Base-by-base conservation (phyloP, 2,888 invertebrate species). In the Mimachlamys varia region DNA sequence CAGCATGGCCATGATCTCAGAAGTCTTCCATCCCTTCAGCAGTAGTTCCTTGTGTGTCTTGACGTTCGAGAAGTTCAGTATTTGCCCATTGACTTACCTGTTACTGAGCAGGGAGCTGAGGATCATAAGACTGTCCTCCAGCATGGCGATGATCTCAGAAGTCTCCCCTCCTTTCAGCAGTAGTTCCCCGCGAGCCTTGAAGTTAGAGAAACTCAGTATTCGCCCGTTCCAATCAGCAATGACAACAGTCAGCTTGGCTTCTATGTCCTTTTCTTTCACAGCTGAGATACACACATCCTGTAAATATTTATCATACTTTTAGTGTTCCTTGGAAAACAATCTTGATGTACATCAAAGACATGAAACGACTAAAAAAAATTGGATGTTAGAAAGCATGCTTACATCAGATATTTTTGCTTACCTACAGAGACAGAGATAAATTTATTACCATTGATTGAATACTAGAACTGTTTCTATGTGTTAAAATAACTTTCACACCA, bases 201-300 rank as follows among this genome's bases (percentile, higher is more conserved):
- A 99, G 55, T 97, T 95, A 0, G 98, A 96, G 96, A 98, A 98
- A 76, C 98, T 95, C 13, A 99, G 96, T 92, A 98, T 98, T 0
- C 98, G 97, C 5, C 97, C 96, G 0, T 98, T 97, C 98, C 98
- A 99, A 96, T 98, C 98, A 3, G 98, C 97, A 62, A 98, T 98
- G 0, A 98, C 97, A 97, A 98, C 98, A 94, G 98, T 98, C 92
- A 99, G 96, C 97, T 98, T 99, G 0, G 98, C 98, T 97, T 99
- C 98, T 92, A 99, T 99, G 94, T 99, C 99, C 94, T 98, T 98
- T 96, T 99, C 99, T 97, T 98, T 99, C 0, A 98, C 98, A 0
- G 99, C 98, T 95, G 98, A 98, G 58, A 98, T 98, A 95, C 99
- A 99, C 94, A 98, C 98, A 96, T 99, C 98, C 98, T 98, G 91